These are phyloP conservation scores for Acrocephalus arundinaceus DNA, from an alignment of 2,113 vertebrate genomes.

Conservation along the genomic window DNA sequence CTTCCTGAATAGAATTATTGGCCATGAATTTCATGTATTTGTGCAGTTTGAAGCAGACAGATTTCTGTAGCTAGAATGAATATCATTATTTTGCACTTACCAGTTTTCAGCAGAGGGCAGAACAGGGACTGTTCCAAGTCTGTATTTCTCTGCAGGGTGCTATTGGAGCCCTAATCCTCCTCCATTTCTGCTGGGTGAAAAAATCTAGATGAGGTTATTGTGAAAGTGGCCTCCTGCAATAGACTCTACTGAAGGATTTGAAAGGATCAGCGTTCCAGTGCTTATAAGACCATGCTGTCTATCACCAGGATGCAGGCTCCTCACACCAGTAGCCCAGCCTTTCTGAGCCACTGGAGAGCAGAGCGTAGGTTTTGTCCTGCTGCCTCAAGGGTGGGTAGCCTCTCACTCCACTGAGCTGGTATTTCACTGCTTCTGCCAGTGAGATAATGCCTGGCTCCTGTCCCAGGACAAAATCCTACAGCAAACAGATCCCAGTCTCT, in stretches of 20 bases:
- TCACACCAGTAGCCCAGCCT: not conserved
- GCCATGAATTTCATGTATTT: not conserved
- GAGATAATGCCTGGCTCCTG: not conserved
- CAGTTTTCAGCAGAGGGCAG: not conserved
- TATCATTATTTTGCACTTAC: not conserved
- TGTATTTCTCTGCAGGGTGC: not conserved
- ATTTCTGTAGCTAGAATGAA: not conserved
- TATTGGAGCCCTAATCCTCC: not conserved
- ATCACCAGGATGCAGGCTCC: not conserved
- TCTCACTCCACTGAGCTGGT: not conserved
- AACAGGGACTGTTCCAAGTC: not conserved
- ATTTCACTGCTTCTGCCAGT: not conserved
- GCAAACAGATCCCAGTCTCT: not conserved
- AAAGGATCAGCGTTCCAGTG: not conserved
- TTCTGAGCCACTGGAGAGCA: not conserved
- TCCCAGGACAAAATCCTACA: not conserved
- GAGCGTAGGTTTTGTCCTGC: not conserved
- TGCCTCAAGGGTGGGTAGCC: not conserved
- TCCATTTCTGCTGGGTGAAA: not conserved
- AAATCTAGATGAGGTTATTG: not conserved
- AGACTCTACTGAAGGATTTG: not conserved
- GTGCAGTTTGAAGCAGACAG: not conserved
- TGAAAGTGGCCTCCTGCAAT: not conserved
- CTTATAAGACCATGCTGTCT: not conserved
- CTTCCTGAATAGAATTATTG: not conserved